Base-by-base conservation (phyloP, 1,140 invertebrate genomes). In the Hyles vespertilio region DNA sequence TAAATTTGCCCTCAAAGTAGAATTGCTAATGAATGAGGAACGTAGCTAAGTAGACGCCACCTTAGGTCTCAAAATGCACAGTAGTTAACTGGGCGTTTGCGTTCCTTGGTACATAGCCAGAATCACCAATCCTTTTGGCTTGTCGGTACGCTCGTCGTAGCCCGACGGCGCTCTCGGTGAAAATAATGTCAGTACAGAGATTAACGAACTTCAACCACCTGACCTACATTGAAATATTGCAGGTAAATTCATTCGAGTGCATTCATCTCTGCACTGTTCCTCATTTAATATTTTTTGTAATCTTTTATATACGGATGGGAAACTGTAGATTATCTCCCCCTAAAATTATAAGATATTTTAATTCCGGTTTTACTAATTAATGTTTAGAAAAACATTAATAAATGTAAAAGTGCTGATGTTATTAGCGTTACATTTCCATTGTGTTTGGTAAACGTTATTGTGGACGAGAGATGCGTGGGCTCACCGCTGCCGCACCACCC, bases 61-160 rank as follows among this genome's bases (percentile, higher is more conserved):
- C 72, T 87, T 89, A 81, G 84, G 84, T 80, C 81, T 78, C 78
- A 74, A 81, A 82, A 78, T 81, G 79, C 66, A 78, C 79, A 79
- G 85, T 83, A 84, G 83, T 85, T 81, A 40, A 40, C 36, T 81
- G 79, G 74, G 75, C 75, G 70, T 72, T 77, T 78, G 79, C 86
- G 86, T 89, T 86, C 86, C 75, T 89, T 89, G 86, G 86, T 89
- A 82, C 83, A 72, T 67, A 64, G 86, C 86, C 86, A 89, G 84
- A 87, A 85, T 74, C 76, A 73, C 76, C 83, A 82, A 81, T 86
- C 84, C 84, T 89, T 87, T 89, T 87, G 84, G 86, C 84, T 77
- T 87, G 79, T 84, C 74, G 78, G 81, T 88, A 77, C 72, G 70
- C 64, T 74, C 70, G 70, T 76, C 70, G 73, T 74, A 71, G 66